A percentile compares a stretch with the other conserved stretches of the same genome.
phyloP scores from a whole-genome alignment of 2,888 invertebrate species.

The Gibbula magus region DNA sequence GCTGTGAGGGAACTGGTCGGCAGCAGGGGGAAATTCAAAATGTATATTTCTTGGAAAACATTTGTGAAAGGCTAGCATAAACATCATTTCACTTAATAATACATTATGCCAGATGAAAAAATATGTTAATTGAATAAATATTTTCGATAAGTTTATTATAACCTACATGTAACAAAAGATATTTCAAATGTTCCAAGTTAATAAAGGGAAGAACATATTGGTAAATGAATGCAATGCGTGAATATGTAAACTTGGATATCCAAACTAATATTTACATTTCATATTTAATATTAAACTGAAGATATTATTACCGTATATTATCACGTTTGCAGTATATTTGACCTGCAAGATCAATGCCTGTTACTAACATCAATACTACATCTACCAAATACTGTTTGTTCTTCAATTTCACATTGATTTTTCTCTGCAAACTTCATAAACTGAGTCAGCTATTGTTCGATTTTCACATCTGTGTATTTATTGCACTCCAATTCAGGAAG shows the following conservation, averaged over 20 bases:
- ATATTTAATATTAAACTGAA: not conserved
- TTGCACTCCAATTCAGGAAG: too few relatives aligned
- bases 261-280: not conserved
- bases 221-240: not conserved
- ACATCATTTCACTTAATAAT: not conserved
- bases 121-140: not conserved
- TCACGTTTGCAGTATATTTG: too few relatives aligned
- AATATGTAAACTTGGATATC: not conserved
- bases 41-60: not conserved
- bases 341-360: too few relatives aligned
- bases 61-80: not conserved
- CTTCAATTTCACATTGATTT: too few relatives aligned
- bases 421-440: too few relatives aligned
- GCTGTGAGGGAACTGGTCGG: conserved; percentile 33
- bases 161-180: not conserved
- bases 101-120: not conserved
- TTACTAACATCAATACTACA: too few relatives aligned
- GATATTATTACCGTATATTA: too few relatives aligned
- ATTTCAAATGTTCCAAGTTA: not conserved
- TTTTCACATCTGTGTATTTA: too few relatives aligned
- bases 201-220: not conserved
- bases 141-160: not conserved
- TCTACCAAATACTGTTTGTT: too few relatives aligned
- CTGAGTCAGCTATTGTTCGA: too few relatives aligned
- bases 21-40: conserved; percentile 19